phyloP scores from a whole-genome alignment of 2,888 invertebrate genomes.

The Loripinus fragilis region DNA sequence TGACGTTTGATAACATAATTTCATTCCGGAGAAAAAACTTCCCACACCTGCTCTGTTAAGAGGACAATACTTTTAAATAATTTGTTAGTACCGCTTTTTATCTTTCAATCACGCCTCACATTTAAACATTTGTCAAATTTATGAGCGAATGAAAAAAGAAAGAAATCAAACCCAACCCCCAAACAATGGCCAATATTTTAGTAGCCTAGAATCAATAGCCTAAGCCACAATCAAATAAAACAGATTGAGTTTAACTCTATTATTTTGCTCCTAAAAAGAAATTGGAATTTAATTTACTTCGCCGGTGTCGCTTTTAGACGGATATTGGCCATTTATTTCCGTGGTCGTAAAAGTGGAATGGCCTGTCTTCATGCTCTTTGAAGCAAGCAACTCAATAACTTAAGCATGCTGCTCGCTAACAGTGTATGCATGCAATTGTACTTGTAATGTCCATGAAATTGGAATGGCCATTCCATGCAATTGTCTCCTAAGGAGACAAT shows the following conservation, averaged over 20 bases:
- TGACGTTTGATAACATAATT: constrained; percentile 20
- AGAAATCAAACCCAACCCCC: background rate
- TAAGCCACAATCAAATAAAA: constrained; percentile 6
- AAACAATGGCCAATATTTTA: constrained; percentile 15
- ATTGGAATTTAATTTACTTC: constrained; percentile 29
- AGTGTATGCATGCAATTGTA: too few species aligned
- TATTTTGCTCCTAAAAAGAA: constrained; percentile 20
- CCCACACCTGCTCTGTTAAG: constrained; percentile 13
- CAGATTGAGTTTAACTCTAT: constrained; percentile 16
- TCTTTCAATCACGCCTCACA: constrained; percentile 1
- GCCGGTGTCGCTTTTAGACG: background rate
- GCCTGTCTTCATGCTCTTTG: too few species aligned
- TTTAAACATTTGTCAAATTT: constrained; percentile 15
- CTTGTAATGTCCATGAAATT: too few species aligned
- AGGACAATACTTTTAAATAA: constrained; percentile 12
- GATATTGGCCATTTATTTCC: constrained; percentile 22
- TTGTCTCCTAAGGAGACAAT: too few species aligned
- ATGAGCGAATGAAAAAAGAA: background rate
- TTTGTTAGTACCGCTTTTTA: constrained; percentile 7
- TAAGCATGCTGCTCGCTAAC: too few species aligned
- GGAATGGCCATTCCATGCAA: too few species aligned
- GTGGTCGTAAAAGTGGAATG: constrained; percentile 10
- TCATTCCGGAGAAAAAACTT: background rate
- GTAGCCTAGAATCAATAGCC: constrained; percentile 3
- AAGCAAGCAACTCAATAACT: too few species aligned